Base-by-base conservation (phyloP, 2,888 invertebrate species). In the Eupithecia exiguata region DNA sequence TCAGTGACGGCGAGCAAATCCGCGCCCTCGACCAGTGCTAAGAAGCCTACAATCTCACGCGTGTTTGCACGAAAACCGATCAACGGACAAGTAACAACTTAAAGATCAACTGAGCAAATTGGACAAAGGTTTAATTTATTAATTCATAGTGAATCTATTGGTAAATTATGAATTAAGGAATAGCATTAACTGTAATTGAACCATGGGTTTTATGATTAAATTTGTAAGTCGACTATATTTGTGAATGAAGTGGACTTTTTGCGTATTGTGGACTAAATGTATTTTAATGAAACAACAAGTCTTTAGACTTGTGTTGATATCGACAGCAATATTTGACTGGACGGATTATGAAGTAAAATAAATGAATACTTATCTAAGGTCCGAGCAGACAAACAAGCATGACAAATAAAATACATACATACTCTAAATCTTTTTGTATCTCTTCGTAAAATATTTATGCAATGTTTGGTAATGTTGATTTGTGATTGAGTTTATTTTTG, bases 1-100 rank as follows among this genome's bases (percentile, higher is more conserved):
- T 78, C 89, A 18, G 82, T 88, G 3, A 83, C 89, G 21, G 81
- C 88, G 3, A 83, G 75, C 43, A 89, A 89, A 74, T 72, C 83
- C 7, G 80, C 77, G 12, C 87, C 86, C 75, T 77, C 81, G 6
- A 82, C 84, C 58, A 81, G 83, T 46, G 81, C 83, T 1, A 90
- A 87, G 77, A 92, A 90, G 77, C 84, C 89, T 16, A 77, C 83
- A 0, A 84, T 79, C n/a, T 80, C 88, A 0, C 87, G 89, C 79
- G 82, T 88, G 35, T 91, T 92, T 77, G 78, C 87, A n/a, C 87
- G 90, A 46, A 94, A 92, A 81, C 87, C 88, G 5, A 74, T 85
- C 18, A 88, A 84, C 73, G 90, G 89, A 53, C 92, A 89, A 79
- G 78, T 84, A 30, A 85, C 88, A 10, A 87, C 88, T 40, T 91